These are phyloP conservation scores for Fratercula arctica DNA, from an alignment of 2,797 vertebrate species.

Conservation along the genomic window DNA sequence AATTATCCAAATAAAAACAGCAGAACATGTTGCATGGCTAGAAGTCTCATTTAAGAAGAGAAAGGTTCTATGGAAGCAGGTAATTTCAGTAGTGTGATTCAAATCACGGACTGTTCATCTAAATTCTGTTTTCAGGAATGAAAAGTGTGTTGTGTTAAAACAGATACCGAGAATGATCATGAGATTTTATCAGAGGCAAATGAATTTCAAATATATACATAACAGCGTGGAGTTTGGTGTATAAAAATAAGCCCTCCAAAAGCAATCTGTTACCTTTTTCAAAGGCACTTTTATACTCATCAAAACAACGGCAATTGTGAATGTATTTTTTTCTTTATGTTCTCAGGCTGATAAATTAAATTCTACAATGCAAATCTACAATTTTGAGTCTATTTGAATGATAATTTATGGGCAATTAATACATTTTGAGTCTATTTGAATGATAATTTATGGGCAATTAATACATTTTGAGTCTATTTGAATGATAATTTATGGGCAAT, in stretches of 20 bases:
- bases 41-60: not conserved
- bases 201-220: not conserved
- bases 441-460: too few species aligned
- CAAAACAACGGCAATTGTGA: not conserved
- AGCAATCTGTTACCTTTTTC: not conserved
- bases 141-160: not conserved
- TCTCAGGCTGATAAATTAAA: not conserved
- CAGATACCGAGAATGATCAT: not conserved
- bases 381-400: too few species aligned
- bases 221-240: not conserved
- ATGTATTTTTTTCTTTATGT: not conserved
- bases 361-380: not conserved
- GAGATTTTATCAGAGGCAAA: not conserved
- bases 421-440: not conserved
- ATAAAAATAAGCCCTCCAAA: not conserved
- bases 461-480: not conserved
- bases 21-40: not conserved
- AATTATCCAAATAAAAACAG: not conserved
- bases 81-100: not conserved
- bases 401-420: too few species aligned
- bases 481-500: not conserved
- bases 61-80: not conserved
- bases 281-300: not conserved
- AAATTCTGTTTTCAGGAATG: not conserved
- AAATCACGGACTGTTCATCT: not conserved